These are phyloP conservation scores for Barnardius zonarius DNA, from an alignment of 2,113 vertebrate genomes.

Conservation along the genomic window DNA sequence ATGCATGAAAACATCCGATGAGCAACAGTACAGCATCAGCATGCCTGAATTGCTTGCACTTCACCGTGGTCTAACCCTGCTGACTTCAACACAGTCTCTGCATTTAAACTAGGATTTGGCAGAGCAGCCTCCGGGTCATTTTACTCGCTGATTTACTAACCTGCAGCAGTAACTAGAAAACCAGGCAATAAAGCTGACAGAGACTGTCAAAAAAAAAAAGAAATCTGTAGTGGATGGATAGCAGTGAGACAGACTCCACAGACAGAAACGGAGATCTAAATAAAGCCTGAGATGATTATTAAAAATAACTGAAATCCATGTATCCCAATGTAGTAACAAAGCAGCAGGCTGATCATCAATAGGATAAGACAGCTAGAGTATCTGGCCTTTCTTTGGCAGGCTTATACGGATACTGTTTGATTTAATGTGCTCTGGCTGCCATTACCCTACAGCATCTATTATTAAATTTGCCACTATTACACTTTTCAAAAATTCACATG, in stretches of 20 bases:
- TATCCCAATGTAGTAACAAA: background rate
- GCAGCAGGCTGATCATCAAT: background rate
- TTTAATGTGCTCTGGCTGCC: conserved; percentile 1
- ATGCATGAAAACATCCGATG: background rate
- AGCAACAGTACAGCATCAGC: background rate
- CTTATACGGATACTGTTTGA: background rate
- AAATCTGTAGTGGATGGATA: background rate
- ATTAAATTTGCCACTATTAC: background rate
- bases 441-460: background rate
- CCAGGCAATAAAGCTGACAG: background rate
- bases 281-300: background rate
- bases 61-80: background rate
- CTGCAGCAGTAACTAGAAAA: background rate
- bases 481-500: background rate
- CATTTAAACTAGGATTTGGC: background rate
- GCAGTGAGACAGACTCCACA: background rate
- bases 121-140: background rate
- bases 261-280: background rate
- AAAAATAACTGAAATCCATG: background rate
- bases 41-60: background rate
- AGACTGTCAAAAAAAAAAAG: background rate
- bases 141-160: background rate
- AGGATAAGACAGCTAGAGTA: background rate
- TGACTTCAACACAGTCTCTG: background rate
- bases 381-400: background rate